Evolutionary conservation across 92 coral and sea anemone genomes (phyloP).

Genomic region (Phenganax subtilis): DNA sequence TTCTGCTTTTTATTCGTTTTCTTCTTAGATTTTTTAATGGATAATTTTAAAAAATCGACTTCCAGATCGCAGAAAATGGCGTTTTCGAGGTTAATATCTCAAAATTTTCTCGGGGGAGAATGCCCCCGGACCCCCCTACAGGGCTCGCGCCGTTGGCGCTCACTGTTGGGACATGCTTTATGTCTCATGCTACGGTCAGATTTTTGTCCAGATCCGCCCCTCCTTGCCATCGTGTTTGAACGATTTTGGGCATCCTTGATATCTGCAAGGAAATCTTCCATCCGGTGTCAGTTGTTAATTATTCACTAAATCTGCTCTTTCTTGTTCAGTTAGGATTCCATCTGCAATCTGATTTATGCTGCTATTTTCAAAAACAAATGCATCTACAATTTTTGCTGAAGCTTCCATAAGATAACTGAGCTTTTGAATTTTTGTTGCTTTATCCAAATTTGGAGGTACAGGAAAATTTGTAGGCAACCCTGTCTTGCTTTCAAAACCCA

Average conservation of each 20-base stretch:
- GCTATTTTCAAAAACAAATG: constrained; percentile 14
- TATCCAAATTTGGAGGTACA: constrained; percentile 16
- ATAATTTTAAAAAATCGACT: too few relatives aligned
- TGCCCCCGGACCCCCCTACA: too few relatives aligned
- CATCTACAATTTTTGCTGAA: constrained; percentile 50
- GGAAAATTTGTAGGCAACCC: constrained; percentile 44
- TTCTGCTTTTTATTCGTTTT: too few relatives aligned
- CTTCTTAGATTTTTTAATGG: too few relatives aligned
- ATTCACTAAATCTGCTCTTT: constrained; percentile 40
- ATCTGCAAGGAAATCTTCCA: constrained; percentile 57
- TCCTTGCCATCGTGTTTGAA: constrained; percentile 45
- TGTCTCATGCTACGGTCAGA: too few relatives aligned
- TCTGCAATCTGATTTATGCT: constrained; percentile 30
- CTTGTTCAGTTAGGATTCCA: constrained; percentile 44
- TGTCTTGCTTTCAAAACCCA: constrained; percentile 50
- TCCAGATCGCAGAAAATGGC: too few relatives aligned
- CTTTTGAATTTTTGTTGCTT: not conserved
- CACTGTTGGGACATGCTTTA: too few relatives aligned
- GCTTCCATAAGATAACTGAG: constrained; percentile 34
- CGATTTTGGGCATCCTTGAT: constrained; percentile 36
- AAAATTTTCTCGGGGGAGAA: too few relatives aligned
- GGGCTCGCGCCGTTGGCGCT: too few relatives aligned
- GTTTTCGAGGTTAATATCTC: too few relatives aligned
- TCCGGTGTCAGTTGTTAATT: constrained; percentile 50
- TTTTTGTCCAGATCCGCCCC: too few relatives aligned